Conservation (phyloP, 2,888 invertebrate genomes). For the Limnephilus lunatus region DNA sequence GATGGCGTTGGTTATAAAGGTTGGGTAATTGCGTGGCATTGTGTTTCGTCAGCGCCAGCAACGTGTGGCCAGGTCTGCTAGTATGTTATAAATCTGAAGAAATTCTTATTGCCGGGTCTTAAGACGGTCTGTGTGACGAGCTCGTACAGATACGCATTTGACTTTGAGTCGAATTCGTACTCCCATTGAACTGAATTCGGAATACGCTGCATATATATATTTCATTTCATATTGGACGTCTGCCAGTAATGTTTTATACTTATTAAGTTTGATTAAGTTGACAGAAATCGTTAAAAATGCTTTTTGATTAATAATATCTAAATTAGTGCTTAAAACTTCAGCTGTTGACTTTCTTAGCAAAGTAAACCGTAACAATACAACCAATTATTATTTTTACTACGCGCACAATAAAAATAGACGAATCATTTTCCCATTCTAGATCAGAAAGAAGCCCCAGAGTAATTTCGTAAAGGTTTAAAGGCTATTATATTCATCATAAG, state of each 20-base stretch:
- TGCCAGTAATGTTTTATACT: neutral
- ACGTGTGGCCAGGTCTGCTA: too few species aligned
- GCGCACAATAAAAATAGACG: neutral
- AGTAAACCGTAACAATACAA: too few species aligned
- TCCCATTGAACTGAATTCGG: neutral
- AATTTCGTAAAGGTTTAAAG: neutral
- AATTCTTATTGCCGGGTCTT: too few species aligned
- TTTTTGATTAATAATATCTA: neutral
- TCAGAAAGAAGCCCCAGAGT: neutral
- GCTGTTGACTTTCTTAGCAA: too few species aligned
- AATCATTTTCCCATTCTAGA: neutral
- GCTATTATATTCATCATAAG: neutral
- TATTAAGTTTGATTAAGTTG: neutral
- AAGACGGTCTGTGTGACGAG: too few species aligned
- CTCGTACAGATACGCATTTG: too few species aligned
- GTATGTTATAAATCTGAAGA: too few species aligned
- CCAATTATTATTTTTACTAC: neutral
- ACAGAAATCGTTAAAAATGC: neutral
- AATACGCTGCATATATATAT: neutral
- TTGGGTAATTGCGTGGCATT: too few species aligned
- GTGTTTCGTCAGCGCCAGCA: too few species aligned
- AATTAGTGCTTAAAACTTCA: too few species aligned
- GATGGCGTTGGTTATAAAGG: too few species aligned
- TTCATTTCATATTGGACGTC: neutral
- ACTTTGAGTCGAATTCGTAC: too few species aligned